phyloP scores from a whole-genome alignment of 1,140 invertebrate species.

The Gonatopus flavifemur region DNA sequence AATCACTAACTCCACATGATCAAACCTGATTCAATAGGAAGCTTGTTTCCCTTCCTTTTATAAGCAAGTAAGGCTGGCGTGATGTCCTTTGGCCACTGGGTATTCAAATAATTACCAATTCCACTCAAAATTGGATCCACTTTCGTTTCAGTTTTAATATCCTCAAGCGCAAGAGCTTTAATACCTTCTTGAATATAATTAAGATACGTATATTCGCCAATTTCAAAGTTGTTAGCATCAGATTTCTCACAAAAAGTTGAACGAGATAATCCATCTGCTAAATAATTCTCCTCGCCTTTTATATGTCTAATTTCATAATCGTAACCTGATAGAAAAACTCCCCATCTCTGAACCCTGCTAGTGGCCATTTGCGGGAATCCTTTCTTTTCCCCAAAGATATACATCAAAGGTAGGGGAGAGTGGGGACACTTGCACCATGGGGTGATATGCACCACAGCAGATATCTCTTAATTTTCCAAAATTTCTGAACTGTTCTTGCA shows the following conservation, averaged over 20 bases:
- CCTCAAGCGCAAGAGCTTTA: neutral
- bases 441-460: too few relatives aligned
- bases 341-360: constrained; percentile 23
- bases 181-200: neutral
- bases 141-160: neutral
- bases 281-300: constrained; percentile 41
- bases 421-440: too few relatives aligned
- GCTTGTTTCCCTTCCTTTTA: constrained; percentile 2
- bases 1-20: too few relatives aligned
- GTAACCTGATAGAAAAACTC: constrained; percentile 7
- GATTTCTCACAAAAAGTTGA: neutral
- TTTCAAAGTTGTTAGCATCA: neutral
- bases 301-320: constrained; percentile 14
- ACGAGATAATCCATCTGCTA: constrained; percentile 41
- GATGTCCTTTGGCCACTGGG: constrained; percentile 13
- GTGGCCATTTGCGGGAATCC: too few relatives aligned
- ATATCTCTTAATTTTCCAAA: too few relatives aligned
- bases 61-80: constrained; percentile 14
- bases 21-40: constrained; percentile 17
- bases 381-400: constrained; percentile 17
- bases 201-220: neutral
- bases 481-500: too few relatives aligned
- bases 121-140: neutral
- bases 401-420: too few relatives aligned
- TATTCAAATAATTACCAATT: neutral